phyloP scores from a whole-genome alignment of 2,888 invertebrate species.

The Nymphalis urticae region DNA sequence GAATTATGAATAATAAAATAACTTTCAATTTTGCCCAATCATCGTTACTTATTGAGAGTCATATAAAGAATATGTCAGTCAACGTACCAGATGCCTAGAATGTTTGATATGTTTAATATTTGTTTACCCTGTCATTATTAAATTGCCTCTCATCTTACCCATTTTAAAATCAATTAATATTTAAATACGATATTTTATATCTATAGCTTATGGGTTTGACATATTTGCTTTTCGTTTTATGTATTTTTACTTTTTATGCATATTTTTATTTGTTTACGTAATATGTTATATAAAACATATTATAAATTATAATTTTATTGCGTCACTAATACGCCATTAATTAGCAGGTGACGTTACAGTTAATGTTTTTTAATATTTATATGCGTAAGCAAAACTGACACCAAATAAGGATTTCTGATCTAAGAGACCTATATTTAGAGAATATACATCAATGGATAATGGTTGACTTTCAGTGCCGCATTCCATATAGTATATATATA shows the following conservation, averaged over 20 bases:
- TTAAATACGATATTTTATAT: too few relatives aligned
- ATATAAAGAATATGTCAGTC: conserved; percentile 16
- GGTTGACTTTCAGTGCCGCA: conserved; percentile 57
- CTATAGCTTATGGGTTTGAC: background rate
- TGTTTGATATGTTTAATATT: conserved; percentile 20
- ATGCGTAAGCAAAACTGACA: conserved; percentile 50
- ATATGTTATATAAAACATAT: background rate
- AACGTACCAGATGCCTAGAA: conserved; percentile 26
- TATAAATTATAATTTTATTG: conserved; percentile 2
- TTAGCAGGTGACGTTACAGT: conserved; percentile 7
- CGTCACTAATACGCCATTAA: background rate
- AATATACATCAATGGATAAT: conserved; percentile 43
- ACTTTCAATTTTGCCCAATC: conserved; percentile 14
- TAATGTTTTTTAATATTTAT: conserved; percentile 30
- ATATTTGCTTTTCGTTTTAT: background rate
- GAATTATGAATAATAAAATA: conserved; percentile 16
- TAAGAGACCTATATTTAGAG: conserved; percentile 49
- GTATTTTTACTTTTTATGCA: background rate
- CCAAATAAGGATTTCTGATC: conserved; percentile 52
- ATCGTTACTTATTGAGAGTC: conserved; percentile 20
- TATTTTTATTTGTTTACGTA: background rate
- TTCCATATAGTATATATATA: conserved; percentile 37
- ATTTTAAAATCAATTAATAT: too few relatives aligned
- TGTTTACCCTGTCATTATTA: conserved; percentile 28
- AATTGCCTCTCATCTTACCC: conserved; percentile 23